Conservation (phyloP, 2,888 invertebrate species). For the Drosophila nr. fundita region DNA sequence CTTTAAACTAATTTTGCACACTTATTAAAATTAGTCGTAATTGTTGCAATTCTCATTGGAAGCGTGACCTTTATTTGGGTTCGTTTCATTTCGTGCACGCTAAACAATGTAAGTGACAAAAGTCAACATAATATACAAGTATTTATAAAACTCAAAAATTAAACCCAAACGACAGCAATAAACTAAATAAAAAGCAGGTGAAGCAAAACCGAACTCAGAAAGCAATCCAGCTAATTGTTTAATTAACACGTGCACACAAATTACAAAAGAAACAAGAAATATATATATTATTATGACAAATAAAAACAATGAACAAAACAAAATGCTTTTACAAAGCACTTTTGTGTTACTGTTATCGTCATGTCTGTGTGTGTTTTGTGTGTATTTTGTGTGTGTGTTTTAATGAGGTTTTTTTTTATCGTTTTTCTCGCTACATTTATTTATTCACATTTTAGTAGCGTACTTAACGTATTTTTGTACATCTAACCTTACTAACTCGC, state of each 20-base stretch:
- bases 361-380: conserved; percentile 11
- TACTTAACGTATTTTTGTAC: conserved; percentile 40
- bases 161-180: conserved; percentile 20
- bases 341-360: conserved; percentile 20
- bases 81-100: conserved; percentile 14
- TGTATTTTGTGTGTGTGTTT: conserved; percentile 11
- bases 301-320: conserved; percentile 24
- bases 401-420: conserved; percentile 16
- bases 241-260: conserved; percentile 73
- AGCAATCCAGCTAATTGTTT: conserved; percentile 53
- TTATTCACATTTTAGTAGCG: conserved; percentile 43
- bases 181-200: conserved; percentile 5
- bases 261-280: conserved; percentile 32
- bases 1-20: conserved; percentile 29
- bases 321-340: conserved; percentile 34
- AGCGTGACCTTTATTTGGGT: conserved; percentile 36
- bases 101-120: conserved; percentile 66
- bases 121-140: conserved; percentile 38
- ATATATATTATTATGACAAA: conserved; percentile 22
- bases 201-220: conserved; percentile 50
- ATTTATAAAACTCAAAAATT: conserved; percentile 20
- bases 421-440: conserved; percentile 30
- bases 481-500: conserved; percentile 41
- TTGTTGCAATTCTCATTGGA: conserved; percentile 18
- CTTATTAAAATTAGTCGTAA: conserved; percentile 5